Base-by-base conservation (phyloP, 2,113 vertebrate species). In the Trinectes maculatus region DNA sequence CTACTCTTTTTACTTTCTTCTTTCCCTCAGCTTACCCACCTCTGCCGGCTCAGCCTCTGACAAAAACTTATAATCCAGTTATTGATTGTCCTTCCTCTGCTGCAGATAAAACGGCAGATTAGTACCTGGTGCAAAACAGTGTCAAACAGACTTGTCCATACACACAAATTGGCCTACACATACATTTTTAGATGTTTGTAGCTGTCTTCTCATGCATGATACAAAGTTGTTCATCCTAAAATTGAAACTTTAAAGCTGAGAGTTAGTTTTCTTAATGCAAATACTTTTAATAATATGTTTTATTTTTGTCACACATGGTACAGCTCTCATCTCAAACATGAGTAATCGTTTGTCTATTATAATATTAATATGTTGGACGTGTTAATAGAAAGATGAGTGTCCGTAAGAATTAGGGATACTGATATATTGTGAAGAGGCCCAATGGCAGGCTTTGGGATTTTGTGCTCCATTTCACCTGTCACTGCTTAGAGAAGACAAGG, bases 401-500 rank as follows among this genome's bases (percentile, higher is more conserved):
- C 71, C 66, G 39, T 74, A 49, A 75, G 77, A 70, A 71, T 80
- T 68, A 63, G 76, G 68, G 52, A 58, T 74, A 10, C 58, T 34
- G 29, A 48, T 40, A 48, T 40, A 10, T 52, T 62, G 51, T 40
- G 29, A 36, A 37, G 70, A 83, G 76, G 69, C 71, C 57, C 52
- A 22, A n/a, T 55, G 15, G 74, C 29, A 54, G 70, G 57, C 77
- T 63, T 55, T 63, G 47, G 85, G 78, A 86, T 88, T 91, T 87
- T 88, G 72, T 89, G 83, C 89, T 89, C 80, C 83, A 86, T 88
- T 90, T 90, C 90, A 87, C 79, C 83, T 88, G 83, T 89, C 85
- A 89, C 82, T 87, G 87, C 82, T 85, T 72, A 29, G 60, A 39
- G 66, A 71, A 79, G 78, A 69, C 56, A 55, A 64, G 70, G 83